Percentiles rank a stretch among this genome's conserved stretches.
phyloP scores from a whole-genome alignment of 2,113 vertebrate genomes.

The Mustelus asterias region DNA sequence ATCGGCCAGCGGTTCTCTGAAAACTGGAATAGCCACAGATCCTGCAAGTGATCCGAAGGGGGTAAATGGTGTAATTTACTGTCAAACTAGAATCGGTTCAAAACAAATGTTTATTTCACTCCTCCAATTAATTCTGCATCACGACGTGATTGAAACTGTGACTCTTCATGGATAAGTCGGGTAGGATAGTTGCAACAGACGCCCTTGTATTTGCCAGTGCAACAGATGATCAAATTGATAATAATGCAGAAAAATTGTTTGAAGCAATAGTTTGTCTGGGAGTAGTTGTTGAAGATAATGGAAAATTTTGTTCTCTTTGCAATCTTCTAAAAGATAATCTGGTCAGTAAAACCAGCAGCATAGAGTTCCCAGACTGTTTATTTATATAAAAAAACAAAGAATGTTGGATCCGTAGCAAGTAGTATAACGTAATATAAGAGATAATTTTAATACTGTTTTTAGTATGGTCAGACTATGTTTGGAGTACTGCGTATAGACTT shows the following conservation, averaged over 20 bases:
- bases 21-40: background rate
- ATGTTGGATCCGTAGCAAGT: background rate
- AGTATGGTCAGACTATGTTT: background rate
- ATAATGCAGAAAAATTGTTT: background rate
- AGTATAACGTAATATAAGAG: background rate
- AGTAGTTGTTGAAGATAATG: background rate
- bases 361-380: background rate
- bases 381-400: background rate
- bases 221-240: background rate
- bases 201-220: background rate
- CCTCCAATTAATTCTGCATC: background rate
- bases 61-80: background rate
- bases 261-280: background rate
- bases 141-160: background rate
- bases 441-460: background rate
- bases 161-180: background rate
- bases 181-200: background rate
- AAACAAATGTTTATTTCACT: background rate
- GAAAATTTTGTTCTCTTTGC: background rate
- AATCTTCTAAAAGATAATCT: background rate
- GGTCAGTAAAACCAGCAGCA: background rate
- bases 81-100: background rate
- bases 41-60: background rate
- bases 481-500: background rate
- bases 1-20: background rate